These are phyloP conservation scores for Hymenochirus boettgeri DNA, from an alignment of 2,113 vertebrate genomes.

Conservation along the genomic window DNA sequence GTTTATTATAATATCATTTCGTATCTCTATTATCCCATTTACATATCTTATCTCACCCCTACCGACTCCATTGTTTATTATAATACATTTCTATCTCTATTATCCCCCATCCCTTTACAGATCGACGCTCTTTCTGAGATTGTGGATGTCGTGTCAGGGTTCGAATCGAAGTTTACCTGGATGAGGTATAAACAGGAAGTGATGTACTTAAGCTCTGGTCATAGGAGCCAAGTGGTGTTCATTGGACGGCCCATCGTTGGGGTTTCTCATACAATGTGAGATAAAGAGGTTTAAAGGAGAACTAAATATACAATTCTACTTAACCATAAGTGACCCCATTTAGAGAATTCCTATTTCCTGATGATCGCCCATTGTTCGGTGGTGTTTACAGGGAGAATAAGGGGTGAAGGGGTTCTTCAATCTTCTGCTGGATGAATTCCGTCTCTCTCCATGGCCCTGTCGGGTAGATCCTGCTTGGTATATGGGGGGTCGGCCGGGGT, in stretches of 20 bases:
- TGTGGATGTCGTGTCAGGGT: constrained; percentile 76
- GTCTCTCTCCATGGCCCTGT: constrained; percentile 79
- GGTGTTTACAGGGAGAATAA: constrained; percentile 75
- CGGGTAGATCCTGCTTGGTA: constrained; percentile 63
- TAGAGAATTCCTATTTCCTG: too few species aligned
- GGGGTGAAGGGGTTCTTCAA: constrained; percentile 80
- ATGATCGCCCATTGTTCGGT: not conserved
- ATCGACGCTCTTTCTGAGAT: constrained; percentile 86
- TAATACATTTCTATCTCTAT: too few species aligned
- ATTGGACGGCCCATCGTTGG: constrained; percentile 89
- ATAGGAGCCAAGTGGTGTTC: constrained; percentile 91
- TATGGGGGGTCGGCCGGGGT: too few species aligned
- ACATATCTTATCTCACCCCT: too few species aligned
- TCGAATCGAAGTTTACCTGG: constrained; percentile 81
- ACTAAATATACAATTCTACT: too few species aligned
- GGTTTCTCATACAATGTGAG: constrained; percentile 88
- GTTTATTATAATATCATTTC: too few species aligned
- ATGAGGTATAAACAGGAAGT: constrained; percentile 86
- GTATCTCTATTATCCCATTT: too few species aligned
- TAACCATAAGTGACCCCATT: too few species aligned
- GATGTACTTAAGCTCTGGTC: constrained; percentile 83
- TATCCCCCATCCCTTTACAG: too few species aligned
- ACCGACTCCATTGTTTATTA: too few species aligned
- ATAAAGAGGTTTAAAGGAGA: not conserved
- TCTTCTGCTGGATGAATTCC: constrained; percentile 84